phyloP scores from a whole-genome alignment of 1,140 invertebrate species.

The Chionoecetes opilio region DNA sequence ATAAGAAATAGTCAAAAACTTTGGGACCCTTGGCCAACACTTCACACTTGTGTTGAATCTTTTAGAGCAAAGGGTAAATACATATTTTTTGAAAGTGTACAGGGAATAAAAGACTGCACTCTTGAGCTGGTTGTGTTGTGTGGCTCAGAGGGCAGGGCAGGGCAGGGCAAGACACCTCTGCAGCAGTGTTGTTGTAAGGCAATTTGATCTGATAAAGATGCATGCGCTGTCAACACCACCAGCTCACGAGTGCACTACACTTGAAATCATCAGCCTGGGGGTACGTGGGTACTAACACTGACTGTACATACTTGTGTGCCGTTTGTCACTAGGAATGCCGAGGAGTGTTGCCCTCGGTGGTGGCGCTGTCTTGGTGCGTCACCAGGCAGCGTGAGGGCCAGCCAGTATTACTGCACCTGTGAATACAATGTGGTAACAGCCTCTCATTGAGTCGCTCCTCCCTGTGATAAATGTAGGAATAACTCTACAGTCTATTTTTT shows the following conservation, averaged over 20 bases:
- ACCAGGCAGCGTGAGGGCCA: not conserved
- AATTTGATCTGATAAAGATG: too few relatives aligned
- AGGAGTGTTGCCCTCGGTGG: not conserved
- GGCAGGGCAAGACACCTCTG: not conserved
- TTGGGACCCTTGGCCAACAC: too few relatives aligned
- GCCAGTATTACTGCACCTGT: conserved; percentile 31
- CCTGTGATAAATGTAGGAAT: conserved; percentile 69
- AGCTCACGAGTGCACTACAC: not conserved
- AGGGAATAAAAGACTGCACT: not conserved
- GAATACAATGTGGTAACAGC: not conserved
- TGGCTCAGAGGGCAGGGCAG: not conserved
- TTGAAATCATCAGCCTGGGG: not conserved
- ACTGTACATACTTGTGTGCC: not conserved
- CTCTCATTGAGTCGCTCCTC: conserved; percentile 56
- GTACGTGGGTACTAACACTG: not conserved
- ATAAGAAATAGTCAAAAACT: too few relatives aligned
- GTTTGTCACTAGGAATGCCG: not conserved
- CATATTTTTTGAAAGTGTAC: not conserved
- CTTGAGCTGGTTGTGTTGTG: not conserved
- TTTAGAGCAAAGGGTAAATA: too few relatives aligned
- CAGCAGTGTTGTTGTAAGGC: not conserved
- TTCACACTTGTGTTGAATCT: too few relatives aligned
- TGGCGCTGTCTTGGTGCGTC: not conserved
- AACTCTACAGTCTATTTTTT: too few relatives aligned
- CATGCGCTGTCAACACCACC: not conserved